Percentiles rank a stretch among this genome's conserved stretches.
These are phyloP conservation scores for Picathartes gymnocephalus DNA, from an alignment of 2,113 vertebrate genomes.

Conservation along the genomic window DNA sequence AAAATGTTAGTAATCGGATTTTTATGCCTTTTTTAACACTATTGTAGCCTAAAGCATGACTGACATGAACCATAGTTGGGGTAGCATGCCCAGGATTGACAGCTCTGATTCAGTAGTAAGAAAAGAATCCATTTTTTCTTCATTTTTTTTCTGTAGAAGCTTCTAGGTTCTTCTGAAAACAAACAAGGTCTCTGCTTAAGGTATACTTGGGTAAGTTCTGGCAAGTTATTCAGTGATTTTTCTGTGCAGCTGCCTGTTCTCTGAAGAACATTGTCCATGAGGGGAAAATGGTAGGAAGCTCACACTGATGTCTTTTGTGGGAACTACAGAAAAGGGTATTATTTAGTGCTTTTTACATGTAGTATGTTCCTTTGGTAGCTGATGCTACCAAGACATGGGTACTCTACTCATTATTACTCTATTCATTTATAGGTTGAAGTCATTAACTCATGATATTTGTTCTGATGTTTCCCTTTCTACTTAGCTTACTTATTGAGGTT, in stretches of 20 bases:
- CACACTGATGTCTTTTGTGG: neutral
- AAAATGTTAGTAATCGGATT: neutral
- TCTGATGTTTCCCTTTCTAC: neutral
- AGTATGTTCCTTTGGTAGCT: neutral
- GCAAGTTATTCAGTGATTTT: neutral
- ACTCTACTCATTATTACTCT: neutral
- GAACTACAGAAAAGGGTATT: neutral
- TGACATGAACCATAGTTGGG: rapidly evolving
- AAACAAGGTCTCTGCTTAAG: neutral
- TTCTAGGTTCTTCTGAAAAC: neutral
- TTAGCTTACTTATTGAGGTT: neutral
- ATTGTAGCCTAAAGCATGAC: neutral
- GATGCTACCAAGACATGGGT: neutral
- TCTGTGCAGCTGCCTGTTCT: neutral
- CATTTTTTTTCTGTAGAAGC: neutral
- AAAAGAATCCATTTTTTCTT: neutral
- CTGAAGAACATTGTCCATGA: neutral
- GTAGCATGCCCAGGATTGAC: neutral
- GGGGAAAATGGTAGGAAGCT: neutral
- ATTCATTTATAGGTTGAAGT: neutral
- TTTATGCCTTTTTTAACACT: neutral
- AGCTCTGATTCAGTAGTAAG: neutral
- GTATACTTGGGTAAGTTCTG: neutral
- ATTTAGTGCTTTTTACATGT: neutral
- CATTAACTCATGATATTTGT: neutral